Percentiles rank a stretch among this genome's conserved stretches.
phyloP scores from a whole-genome alignment of 2,888 invertebrate genomes.

The Eristalinus sepulchralis region DNA sequence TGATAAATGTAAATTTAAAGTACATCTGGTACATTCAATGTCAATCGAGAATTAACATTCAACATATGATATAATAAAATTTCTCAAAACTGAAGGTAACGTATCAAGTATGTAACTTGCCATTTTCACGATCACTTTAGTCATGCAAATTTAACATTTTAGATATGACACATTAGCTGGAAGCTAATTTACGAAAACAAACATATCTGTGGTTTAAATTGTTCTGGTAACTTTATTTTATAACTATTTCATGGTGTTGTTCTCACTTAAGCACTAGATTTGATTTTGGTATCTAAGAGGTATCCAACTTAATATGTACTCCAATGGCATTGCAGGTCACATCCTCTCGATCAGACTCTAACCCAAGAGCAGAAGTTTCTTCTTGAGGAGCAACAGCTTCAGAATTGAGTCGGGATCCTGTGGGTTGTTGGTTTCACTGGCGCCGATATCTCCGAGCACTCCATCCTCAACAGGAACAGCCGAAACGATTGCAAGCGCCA shows the following conservation, averaged over 20 bases:
- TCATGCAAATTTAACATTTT: background rate
- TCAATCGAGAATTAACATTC: too few species aligned
- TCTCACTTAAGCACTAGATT: constrained; percentile 23
- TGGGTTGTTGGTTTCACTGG: constrained; percentile 49
- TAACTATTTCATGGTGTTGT: background rate
- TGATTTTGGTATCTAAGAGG: constrained; percentile 27
- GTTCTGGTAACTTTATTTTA: constrained; percentile 22
- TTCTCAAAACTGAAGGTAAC: too few species aligned
- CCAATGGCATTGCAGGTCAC: constrained; percentile 32
- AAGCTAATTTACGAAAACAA: background rate
- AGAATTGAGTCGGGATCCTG: constrained; percentile 50
- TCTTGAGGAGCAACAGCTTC: constrained; percentile 57
- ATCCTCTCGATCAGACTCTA: background rate
- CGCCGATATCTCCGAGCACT: constrained; percentile 34
- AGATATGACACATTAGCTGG: background rate
- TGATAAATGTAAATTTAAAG: too few species aligned
- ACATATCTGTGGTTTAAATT: background rate
- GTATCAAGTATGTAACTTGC: background rate
- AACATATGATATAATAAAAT: too few species aligned
- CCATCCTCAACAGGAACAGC: constrained; percentile 61
- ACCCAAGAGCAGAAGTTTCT: constrained; percentile 54
- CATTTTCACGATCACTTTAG: background rate
- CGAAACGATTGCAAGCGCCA: constrained; percentile 41
- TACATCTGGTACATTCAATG: too few species aligned
- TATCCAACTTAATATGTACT: constrained; percentile 34